Evolutionary conservation across 2,888 invertebrate species (phyloP).

Genomic region (Pseudolycoriella hygida): DNA sequence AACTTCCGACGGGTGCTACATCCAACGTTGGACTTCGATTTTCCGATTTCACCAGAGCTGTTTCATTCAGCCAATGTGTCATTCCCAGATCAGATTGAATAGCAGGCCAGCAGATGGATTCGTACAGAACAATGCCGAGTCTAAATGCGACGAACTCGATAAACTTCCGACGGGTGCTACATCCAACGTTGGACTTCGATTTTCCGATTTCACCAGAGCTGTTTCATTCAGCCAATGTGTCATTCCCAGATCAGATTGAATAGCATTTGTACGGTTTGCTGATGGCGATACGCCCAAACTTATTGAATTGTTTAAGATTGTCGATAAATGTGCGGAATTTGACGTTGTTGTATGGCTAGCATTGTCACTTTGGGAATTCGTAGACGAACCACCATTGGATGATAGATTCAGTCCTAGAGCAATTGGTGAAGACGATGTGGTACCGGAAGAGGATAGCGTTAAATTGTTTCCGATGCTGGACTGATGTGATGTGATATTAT

Average conservation of each 20-base stretch:
- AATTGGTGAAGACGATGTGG: conserved; percentile 6
- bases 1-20: conserved; percentile 15
- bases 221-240: conserved; percentile 26
- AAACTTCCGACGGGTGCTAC: conserved; percentile 15
- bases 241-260: conserved; percentile 18
- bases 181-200: conserved; percentile 45
- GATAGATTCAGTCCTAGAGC: conserved; percentile 5
- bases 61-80: conserved; percentile 26
- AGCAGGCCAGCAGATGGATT: conserved; percentile 9
- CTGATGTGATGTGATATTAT: neutral
- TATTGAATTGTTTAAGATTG: neutral
- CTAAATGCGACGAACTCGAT: conserved; percentile 9
- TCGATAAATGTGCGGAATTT: conserved; percentile 1
- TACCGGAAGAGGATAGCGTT: neutral
- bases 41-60: conserved; percentile 44
- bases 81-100: conserved; percentile 20
- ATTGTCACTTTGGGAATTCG: neutral
- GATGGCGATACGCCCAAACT: neutral
- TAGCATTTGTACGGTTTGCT: neutral
- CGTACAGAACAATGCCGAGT: conserved; percentile 12
- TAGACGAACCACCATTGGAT: neutral
- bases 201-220: conserved; percentile 46
- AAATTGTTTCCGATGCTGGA: neutral
- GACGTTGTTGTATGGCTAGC: neutral
- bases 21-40: conserved; percentile 47